phyloP scores from a whole-genome alignment of 2,797 vertebrate genomes.

The Halcyon badia region DNA sequence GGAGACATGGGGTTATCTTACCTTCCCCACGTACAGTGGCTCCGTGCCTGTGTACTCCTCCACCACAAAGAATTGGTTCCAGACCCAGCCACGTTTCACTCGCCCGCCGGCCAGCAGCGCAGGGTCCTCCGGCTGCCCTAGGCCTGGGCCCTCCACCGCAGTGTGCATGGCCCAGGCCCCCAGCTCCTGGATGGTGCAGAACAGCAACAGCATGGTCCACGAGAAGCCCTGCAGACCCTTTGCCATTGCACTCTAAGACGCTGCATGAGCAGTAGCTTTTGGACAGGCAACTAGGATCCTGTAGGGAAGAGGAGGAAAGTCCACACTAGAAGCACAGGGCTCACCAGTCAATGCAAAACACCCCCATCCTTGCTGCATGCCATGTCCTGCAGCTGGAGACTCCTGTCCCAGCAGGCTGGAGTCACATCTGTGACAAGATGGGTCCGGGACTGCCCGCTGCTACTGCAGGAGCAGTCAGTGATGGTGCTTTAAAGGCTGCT shows the following conservation, averaged over 20 bases:
- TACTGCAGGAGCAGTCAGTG: not conserved
- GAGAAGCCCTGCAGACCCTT: constrained; percentile 51
- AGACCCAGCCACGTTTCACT: constrained; percentile 98
- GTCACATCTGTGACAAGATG: not conserved
- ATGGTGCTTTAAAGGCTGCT: not conserved
- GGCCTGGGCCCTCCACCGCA: not conserved
- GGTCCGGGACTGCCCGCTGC: rapidly evolving
- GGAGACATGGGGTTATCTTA: constrained; percentile 65
- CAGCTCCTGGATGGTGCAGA: constrained; percentile 63
- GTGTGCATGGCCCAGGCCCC: constrained; percentile 44
- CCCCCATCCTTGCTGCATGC: not conserved
- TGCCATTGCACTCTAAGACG: constrained; percentile 31
- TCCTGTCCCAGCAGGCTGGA: not conserved
- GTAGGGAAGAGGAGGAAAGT: not conserved
- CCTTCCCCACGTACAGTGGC: constrained; percentile 98
- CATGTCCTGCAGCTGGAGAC: not conserved
- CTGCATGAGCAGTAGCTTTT: constrained; percentile 29
- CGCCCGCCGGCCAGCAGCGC: constrained; percentile 82
- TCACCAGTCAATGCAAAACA: not conserved
- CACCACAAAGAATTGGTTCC: constrained; percentile 99
- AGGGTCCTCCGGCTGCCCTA: constrained; percentile 67
- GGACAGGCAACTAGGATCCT: not conserved
- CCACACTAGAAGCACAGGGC: not conserved
- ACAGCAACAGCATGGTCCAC: constrained; percentile 70
- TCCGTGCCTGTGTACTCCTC: constrained; percentile 99